Base-by-base conservation (phyloP, 2,113 vertebrate species). In the Glaucomys volans region DNA sequence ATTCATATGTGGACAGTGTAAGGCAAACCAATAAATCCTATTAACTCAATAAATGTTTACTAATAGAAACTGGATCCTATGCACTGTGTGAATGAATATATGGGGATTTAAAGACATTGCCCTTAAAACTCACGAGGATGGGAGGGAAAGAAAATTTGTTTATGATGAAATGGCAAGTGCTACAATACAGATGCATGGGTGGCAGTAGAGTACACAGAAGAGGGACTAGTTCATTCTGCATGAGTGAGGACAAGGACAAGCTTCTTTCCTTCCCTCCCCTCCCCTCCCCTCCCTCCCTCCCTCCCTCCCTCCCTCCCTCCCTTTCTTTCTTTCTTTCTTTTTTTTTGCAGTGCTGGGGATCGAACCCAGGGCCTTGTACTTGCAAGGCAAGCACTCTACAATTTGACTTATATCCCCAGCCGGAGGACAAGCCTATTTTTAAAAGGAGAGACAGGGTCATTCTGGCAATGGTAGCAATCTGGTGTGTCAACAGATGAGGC, bases 1-100 rank as follows among this genome's bases (percentile, higher is more conserved):
- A 50, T 71, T 87, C 42, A 95, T 28, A 88, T 32, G 20, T 67
- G 40, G 47, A 85, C 5, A 87, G 20, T 80, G 47, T 44, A 91
- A 96, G 72, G 69, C 30, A 96, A 86, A 93, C 54, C 32, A 93
- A 69, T 37, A 95, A 71, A 74, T 37, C 30, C 59, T 37, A 86
- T 95, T 87, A 82, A 94, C 35, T 95, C 69, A 88, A 50, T 37
- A 92, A 86, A 90, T n/a, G 74, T 67, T 84, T 90, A 75, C 35
- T 67, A 89, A 87, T 64, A 64, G 18, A 74, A 89, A 80, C 69
- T 50, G 92, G 72, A 54, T 74, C 67, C 67, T n/a, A 24, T 16
- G 20, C 69, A 62, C 28, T 77, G 6, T 40, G 50, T 35, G 35
- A 84, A 2, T 28, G 35, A 84, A 3, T 80, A 66, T 35, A 7